Conservation (phyloP, 2,797 vertebrate species). For the Eremophila alpestris region DNA sequence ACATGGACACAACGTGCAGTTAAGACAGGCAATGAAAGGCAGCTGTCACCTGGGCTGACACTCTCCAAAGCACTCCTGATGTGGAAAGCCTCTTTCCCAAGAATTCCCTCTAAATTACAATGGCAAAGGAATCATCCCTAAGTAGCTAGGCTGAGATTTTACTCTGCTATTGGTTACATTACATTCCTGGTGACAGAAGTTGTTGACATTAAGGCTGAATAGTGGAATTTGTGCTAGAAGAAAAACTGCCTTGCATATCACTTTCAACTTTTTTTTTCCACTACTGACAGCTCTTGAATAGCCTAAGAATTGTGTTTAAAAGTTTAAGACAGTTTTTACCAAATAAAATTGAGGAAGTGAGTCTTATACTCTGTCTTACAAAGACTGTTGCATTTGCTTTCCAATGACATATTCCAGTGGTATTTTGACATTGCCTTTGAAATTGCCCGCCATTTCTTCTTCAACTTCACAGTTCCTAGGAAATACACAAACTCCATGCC, state of each 20-base stretch:
- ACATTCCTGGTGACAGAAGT: neutral
- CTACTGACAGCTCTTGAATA: neutral
- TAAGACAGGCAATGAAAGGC: neutral
- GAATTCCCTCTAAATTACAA: constrained; percentile 9
- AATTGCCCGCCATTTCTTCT: neutral
- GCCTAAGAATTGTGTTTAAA: neutral
- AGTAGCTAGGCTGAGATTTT: neutral
- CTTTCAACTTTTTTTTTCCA: neutral
- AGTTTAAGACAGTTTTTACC: neutral
- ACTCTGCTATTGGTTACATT: neutral
- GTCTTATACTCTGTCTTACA: neutral
- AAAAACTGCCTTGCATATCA: neutral
- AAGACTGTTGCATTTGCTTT: neutral
- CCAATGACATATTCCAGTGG: neutral
- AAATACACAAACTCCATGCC: neutral
- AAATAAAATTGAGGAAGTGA: neutral
- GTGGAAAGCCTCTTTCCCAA: neutral
- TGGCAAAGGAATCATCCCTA: neutral
- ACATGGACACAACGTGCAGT: neutral
- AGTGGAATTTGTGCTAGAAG: neutral
- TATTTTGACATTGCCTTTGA: neutral
- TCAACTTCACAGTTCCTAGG: neutral
- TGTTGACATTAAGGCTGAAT: neutral
- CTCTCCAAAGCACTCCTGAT: neutral
- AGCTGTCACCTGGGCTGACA: neutral